Base-by-base conservation (phyloP, 2,888 invertebrate species). In the Drosophila mercatorum region DNA sequence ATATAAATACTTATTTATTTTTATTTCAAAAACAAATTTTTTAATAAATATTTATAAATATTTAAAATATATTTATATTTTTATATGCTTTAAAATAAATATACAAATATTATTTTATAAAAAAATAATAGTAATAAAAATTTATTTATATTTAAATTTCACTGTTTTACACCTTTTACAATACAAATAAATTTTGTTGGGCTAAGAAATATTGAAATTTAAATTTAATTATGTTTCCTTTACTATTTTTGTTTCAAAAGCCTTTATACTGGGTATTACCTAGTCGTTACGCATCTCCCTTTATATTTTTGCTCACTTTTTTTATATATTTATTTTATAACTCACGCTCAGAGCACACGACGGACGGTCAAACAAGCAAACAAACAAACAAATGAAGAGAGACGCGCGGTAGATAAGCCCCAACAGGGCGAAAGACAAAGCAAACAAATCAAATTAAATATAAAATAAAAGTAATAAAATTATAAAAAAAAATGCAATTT, bases 381-480 rank as follows among this genome's bases (percentile, higher is more conserved):
- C 36, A 59, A 38, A 62, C 38, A 71, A 38, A 62, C 38, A 71
- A 60, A 66, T 40, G 67, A 34, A 22, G 34, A 51, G 51, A 6
- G 34, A 31, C 56, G 49, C 46, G 44, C 49, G 44, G 47, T 34
- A 63, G 57, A 80, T 70, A 76, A 79, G 64, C 57, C 46, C 41
- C 52, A 62, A 11, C 43, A 40, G 26, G 26, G 26, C 58, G 60
- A 34, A 36, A 41, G 38, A 41, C 38, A 67, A 46, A 31, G 17
- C 6, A 51, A 43, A 51, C 49, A 49, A 44, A 53, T 47, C 34
- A 49, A 68, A 46, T 36, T 26, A 65, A 68, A 65, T 36, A 36
- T 36, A 26, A 58, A 52, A 72, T 60, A 64, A 46, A 53, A 65
- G 68, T 55, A 49, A 75, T 73, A 60, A 75, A 72, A 72, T 69